Evolutionary conservation across 2,113 vertebrate genomes (phyloP), one percentile per base, ranked within the genome.

Genomic region (Campylomormyrus tamandua): DNA sequence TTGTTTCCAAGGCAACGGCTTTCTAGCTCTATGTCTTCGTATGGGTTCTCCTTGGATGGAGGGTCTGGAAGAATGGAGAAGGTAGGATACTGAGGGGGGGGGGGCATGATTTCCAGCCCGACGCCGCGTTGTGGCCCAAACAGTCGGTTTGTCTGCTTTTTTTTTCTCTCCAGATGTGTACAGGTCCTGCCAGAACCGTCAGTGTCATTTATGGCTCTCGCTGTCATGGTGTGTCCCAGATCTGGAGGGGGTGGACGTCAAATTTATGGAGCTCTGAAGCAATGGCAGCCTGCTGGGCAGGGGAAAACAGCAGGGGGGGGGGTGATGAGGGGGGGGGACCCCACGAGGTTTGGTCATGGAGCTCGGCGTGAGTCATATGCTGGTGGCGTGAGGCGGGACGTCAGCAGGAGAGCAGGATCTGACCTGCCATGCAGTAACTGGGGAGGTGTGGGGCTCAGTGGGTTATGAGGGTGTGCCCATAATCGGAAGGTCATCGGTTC

Each of bases 1-100:
- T 98, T 99, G 94, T 96, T 98, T 90, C 97, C 96, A 87, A 97
- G 91, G 93, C 96, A 97, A 90, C 96, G 97, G 92, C 97, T 97
- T 77, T 98, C 97, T 90, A 97, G 93, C 93, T 99, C 98, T 1
- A 99, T 97, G 86, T 99, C 98, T 95, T 99, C 98, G 0, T 99
- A 99, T 21, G 97, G 98, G 91, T 99, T 99, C 92, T 99, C 98
- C 95, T 99, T 99, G 17, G 95, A 95, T 35, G 98, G 97, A 3
- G 97, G 97, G 93, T 99, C 98, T 99, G 94, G 88, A 92, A 90
- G 89, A 83, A 13, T n/a, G 31, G n/a, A 88, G 84, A 77, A 87
- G 7, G 74, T 6, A n/a, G 35, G 50, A 3, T n/a, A 5, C 8
- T 66, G n/a, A 56, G 21, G 5, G 19, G 31, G 19, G 31, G 21